phyloP scores from a whole-genome alignment of 2,797 vertebrate species.

The Crotalus adamanteus region DNA sequence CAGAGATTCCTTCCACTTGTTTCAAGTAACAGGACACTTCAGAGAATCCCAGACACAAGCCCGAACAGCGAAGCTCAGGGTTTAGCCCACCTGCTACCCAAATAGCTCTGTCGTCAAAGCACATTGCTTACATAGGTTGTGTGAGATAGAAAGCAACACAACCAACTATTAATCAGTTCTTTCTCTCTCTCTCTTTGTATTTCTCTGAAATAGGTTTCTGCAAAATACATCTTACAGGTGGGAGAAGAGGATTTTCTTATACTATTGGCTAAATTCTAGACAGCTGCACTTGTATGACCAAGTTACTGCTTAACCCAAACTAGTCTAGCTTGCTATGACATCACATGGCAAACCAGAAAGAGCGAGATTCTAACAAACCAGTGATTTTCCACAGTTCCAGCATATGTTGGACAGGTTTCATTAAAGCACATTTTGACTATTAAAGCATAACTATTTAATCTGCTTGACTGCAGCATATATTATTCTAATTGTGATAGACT shows the following conservation, averaged over 20 bases:
- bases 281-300: constrained; percentile 30
- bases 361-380: constrained; percentile 50
- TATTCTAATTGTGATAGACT: neutral
- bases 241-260: neutral
- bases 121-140: constrained; percentile 46
- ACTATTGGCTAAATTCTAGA: constrained; percentile 33
- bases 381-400: constrained; percentile 49
- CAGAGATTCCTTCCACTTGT: constrained; percentile 53
- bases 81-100: constrained; percentile 56
- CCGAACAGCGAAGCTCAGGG: constrained; percentile 38
- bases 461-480: neutral
- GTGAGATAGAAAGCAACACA: constrained; percentile 28
- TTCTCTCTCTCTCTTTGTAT: neutral
- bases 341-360: constrained; percentile 40
- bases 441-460: neutral
- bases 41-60: constrained; percentile 46
- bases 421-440: constrained; percentile 23
- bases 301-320: constrained; percentile 47
- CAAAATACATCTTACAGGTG: neutral
- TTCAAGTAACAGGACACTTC: constrained; percentile 48
- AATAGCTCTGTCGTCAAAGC: constrained; percentile 48
- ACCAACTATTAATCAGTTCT: neutral
- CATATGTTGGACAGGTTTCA: constrained; percentile 39
- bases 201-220: constrained; percentile 10
- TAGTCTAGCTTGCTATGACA: constrained; percentile 46